Base-by-base conservation (phyloP, 2,797 vertebrate species). In the Lacerta agilis region DNA sequence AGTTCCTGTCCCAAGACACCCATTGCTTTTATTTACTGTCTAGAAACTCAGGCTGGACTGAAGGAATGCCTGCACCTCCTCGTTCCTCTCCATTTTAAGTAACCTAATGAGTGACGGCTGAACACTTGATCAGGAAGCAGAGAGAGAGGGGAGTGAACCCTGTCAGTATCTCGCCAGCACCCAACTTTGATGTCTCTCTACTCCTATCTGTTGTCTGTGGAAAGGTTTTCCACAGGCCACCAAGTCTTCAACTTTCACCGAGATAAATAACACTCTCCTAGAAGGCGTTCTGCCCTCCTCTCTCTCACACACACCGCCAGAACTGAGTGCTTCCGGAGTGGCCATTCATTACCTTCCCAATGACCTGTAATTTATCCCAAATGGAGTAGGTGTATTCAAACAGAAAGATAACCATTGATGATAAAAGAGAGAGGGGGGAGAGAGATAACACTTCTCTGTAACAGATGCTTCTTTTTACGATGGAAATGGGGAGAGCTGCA, bases 391-490 rank as follows among this genome's bases (percentile, higher is more conserved):
- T 92, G 90, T 91, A 94, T 95, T 95, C 73, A 92, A 92, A 93
- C 90, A 94, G 93, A 94, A 91, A 77, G 91, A 94, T 91, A 93
- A 89, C 85, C n/a, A 49, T 82, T 8, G 15, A 91, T 94, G 95
- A 95, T 95, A 92, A 93, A 95, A 95, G 94, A 95, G 41, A 82
- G 66, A 25, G 5, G 25, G 25, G 8, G 69, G 69, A 95, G 95
- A 95, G 95, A 94, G 94, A 93, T 94, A 95, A 88, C 95, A 92
- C 94, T 94, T 96, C 93, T 88, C 88, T 20, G 87, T 92, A 97
- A 97, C 98, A 98, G 98, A 98, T 97, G 97, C 98, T 97, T 90
- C 90, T 90, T 97, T 97, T 97, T 97, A 97, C 95, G 95, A 96
- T 96, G 95, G 95, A 96, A 96, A 95, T 91, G 91, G 95, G 97